These are phyloP conservation scores for Thera obeliscata DNA, from an alignment of 2,888 invertebrate genomes.

Conservation along the genomic window DNA sequence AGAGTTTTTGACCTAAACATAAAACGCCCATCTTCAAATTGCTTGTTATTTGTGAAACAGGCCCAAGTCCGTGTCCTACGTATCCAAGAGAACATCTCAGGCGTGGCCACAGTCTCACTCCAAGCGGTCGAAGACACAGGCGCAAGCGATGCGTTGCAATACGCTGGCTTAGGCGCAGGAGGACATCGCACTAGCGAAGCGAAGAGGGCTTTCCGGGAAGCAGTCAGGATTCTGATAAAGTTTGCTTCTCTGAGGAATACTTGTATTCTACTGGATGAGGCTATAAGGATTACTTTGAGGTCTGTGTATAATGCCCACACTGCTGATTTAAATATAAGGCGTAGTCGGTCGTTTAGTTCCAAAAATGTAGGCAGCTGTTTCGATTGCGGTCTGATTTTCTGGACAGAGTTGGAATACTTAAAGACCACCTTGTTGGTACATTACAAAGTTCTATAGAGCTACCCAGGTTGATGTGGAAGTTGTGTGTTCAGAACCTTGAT, in stretches of 20 bases:
- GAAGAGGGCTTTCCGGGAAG: slow-evolving; percentile 74
- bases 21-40: too few species aligned
- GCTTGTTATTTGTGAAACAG: slow-evolving; percentile 44
- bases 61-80: slow-evolving; percentile 75
- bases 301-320: slow-evolving; percentile 32
- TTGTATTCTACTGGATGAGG: slow-evolving; percentile 68
- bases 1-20: too few species aligned
- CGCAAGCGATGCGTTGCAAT: slow-evolving; percentile 63
- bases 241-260: slow-evolving; percentile 78
- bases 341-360: too few species aligned
- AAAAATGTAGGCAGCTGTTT: too few species aligned
- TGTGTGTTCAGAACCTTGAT: not conserved
- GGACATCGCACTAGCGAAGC: slow-evolving; percentile 75
- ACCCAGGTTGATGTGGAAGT: too few species aligned
- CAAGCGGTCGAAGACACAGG: slow-evolving; percentile 68
- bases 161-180: slow-evolving; percentile 73
- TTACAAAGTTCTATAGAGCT: too few species aligned
- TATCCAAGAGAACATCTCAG: slow-evolving; percentile 73
- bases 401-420: too few species aligned
- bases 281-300: slow-evolving; percentile 73
- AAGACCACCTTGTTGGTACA: too few species aligned
- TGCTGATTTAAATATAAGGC: too few species aligned
- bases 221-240: slow-evolving; percentile 71
- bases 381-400: too few species aligned
- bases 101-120: slow-evolving; percentile 69